Evolutionary conservation across 2,797 vertebrate genomes (phyloP), one percentile per base, ranked within the genome.

Genomic region (Lutjanus campechanus): DNA sequence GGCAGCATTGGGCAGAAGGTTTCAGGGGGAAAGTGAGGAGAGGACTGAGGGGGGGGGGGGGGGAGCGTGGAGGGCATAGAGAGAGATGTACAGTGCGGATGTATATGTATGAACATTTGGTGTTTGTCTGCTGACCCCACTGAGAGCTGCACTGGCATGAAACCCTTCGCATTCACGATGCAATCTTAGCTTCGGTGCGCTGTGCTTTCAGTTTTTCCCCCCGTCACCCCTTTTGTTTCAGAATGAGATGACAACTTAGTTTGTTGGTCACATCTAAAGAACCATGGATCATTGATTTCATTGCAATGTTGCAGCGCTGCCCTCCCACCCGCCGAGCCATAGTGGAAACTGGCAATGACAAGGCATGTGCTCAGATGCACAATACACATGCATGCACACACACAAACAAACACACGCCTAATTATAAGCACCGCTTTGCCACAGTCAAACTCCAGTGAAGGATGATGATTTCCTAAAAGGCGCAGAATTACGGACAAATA

Each of bases 271-370:
- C 88, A 93, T 94, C 91, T 91, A 95, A 87, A 91, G 81, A 91
- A 92, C 43, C 85, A 91, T 84, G 93, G 90, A 92, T 94, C 91
- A 90, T 93, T 95, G 95, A 91, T 94, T 95, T 88, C 83, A 92
- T 93, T 92, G 87, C 93, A 90, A 90, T 80, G 76, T 94, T 95
- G 85, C 86, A 82, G 85, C 11, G 69, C 82, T 89, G 93, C 92
- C 88, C 84, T 71, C 46, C 95, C 95, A 93, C 96, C 95, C 93
- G 89, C 93, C 91, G 95, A 94, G 96, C 92, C 89, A 89, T 89
- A 92, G 91, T 92, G 89, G 92, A 95, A 96, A 95, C 94, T 96
- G 95, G 92, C 92, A 94, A 91, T 95, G 93, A 93, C 89, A 79
- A 92, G 91, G 91, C 92, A 91, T 89, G 85, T 85, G 88, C 90